phyloP scores from a whole-genome alignment of 2,113 vertebrate species.

The Galbula dea region DNA sequence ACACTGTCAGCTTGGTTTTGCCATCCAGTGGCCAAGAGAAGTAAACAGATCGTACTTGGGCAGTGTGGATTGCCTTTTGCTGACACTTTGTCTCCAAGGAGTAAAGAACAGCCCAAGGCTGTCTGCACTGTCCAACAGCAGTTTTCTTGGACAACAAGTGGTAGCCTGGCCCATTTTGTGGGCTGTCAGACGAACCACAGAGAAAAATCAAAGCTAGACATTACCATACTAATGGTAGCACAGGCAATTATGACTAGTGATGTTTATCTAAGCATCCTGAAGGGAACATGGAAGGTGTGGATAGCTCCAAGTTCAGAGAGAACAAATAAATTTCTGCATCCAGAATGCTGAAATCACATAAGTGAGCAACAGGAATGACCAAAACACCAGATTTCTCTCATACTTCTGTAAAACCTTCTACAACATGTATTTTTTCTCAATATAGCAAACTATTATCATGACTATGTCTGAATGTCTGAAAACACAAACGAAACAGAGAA shows the following conservation, averaged over 20 bases:
- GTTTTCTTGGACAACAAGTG: accelerated
- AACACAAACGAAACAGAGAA: neutral
- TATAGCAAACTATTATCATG: neutral
- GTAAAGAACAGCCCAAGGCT: neutral
- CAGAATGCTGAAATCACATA: neutral
- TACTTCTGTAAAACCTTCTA: neutral
- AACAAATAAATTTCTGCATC: neutral
- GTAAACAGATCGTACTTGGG: neutral
- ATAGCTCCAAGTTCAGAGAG: neutral
- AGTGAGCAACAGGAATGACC: neutral
- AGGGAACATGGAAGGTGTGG: neutral
- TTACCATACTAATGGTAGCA: neutral
- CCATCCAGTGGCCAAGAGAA: neutral
- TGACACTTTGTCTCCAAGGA: neutral
- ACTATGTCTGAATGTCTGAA: neutral
- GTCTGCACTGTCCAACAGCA: neutral
- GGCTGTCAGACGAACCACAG: neutral
- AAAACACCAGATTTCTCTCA: neutral
- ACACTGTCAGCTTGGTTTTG: neutral
- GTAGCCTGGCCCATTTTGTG: neutral
- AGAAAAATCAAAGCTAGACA: neutral
- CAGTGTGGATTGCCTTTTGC: neutral
- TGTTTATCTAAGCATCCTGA: neutral
- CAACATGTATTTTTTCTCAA: neutral
- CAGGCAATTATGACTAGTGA: neutral